Evolutionary conservation across 2,888 invertebrate species (phyloP).

Genomic region (Trissolcus japonicus): DNA sequence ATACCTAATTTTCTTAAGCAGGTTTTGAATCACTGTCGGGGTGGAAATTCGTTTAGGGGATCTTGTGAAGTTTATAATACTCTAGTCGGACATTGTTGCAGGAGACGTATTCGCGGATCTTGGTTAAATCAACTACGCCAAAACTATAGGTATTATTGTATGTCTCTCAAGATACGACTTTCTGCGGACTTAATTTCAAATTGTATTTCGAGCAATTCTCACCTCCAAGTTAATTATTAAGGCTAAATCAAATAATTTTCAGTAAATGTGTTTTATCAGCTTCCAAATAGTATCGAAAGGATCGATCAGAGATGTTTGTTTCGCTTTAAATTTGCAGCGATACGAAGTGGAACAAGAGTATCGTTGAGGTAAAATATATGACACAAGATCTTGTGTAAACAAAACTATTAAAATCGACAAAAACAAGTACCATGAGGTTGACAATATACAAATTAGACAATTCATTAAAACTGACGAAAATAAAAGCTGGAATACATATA

Average conservation of each 20-base stretch:
- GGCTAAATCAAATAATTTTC: too few species aligned
- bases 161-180: background rate
- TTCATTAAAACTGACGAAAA: too few species aligned
- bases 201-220: too few species aligned
- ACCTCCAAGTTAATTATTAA: too few species aligned
- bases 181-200: too few species aligned
- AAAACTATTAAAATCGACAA: conserved; percentile 7
- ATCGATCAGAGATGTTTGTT: too few species aligned
- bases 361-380: background rate
- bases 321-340: too few species aligned
- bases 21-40: conserved; percentile 33
- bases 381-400: conserved; percentile 3
- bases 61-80: conserved; percentile 43
- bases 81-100: conserved; percentile 38
- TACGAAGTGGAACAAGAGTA: background rate
- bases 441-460: background rate
- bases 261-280: too few species aligned
- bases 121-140: conserved; percentile 16
- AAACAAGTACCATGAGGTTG: background rate
- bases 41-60: conserved; percentile 48
- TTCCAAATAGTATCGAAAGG: too few species aligned
- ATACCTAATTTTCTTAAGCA: conserved; percentile 46
- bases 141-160: conserved; percentile 11
- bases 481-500: too few species aligned
- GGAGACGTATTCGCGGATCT: conserved; percentile 19